Evolutionary conservation across 2,113 vertebrate genomes (phyloP).

Genomic region (Myxocyprinus asiaticus): DNA sequence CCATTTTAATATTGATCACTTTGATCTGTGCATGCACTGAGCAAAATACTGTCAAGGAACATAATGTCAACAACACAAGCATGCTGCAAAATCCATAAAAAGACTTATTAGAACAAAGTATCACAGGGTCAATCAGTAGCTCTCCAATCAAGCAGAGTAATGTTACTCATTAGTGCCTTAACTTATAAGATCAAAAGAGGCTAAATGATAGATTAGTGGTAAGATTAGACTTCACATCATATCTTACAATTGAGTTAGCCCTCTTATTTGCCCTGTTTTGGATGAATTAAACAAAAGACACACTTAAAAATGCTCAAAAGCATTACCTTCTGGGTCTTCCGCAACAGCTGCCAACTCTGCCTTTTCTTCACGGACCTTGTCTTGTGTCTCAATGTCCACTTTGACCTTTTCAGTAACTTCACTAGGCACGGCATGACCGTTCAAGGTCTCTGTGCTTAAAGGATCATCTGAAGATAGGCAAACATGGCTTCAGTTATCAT

Average conservation of each 20-base stretch:
- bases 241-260: too few species aligned
- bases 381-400: conserved; percentile 79
- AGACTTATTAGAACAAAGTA: neutral
- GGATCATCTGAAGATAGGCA: conserved; percentile 69
- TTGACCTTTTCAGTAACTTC: conserved; percentile 83
- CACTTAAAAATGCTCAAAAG: neutral
- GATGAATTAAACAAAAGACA: too few species aligned
- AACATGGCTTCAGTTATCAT: conserved; percentile 7
- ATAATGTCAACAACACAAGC: neutral
- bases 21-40: neutral
- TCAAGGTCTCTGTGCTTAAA: conserved; percentile 88
- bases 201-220: neutral
- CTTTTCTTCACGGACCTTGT: conserved; percentile 68
- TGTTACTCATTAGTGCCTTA: neutral
- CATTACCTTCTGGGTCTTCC: conserved; percentile 83
- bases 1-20: neutral
- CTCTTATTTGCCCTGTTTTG: too few species aligned
- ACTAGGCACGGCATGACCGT: conserved; percentile 85
- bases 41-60: neutral
- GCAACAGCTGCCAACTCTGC: conserved; percentile 64
- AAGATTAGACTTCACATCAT: neutral
- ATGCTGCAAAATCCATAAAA: neutral
- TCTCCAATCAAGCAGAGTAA: neutral
- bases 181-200: neutral
- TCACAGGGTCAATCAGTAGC: neutral